Evolutionary conservation across 2,113 vertebrate genomes (phyloP).

Genomic region (Monarcha castaneiventris): DNA sequence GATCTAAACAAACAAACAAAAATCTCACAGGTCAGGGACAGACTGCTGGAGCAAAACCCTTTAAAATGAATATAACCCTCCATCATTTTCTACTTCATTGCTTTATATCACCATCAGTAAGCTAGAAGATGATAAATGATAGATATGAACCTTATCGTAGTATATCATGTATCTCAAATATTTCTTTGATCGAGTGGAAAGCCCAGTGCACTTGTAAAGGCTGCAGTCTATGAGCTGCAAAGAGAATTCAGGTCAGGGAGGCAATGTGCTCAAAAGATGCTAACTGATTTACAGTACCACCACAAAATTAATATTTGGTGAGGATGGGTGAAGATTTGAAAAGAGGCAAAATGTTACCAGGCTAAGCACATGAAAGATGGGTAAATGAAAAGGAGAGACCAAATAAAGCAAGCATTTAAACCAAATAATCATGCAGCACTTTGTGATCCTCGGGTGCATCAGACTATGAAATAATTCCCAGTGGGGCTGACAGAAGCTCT

Average conservation of each 20-base stretch:
- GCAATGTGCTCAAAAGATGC: not conserved
- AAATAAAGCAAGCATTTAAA: not conserved
- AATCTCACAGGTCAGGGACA: not conserved
- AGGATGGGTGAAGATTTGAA: not conserved
- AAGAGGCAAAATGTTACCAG: not conserved
- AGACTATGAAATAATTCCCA: not conserved
- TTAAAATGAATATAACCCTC: not conserved
- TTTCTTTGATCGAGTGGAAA: not conserved
- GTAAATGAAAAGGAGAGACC: not conserved
- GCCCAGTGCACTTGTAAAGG: not conserved
- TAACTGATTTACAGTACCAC: not conserved
- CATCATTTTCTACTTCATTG: not conserved
- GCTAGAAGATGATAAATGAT: not conserved
- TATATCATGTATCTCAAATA: not conserved
- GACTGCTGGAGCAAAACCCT: not conserved
- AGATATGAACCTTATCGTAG: not conserved
- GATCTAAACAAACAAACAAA: conserved; percentile 77
- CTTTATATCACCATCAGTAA: not conserved
- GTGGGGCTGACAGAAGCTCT: not conserved
- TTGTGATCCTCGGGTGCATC: not conserved
- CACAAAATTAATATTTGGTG: not conserved
- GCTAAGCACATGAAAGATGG: not conserved
- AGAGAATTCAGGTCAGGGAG: not conserved
- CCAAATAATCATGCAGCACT: not conserved
- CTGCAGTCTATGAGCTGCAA: not conserved